These are phyloP conservation scores for Pristis pectinata DNA, from an alignment of 2,797 vertebrate genomes.

Conservation along the genomic window DNA sequence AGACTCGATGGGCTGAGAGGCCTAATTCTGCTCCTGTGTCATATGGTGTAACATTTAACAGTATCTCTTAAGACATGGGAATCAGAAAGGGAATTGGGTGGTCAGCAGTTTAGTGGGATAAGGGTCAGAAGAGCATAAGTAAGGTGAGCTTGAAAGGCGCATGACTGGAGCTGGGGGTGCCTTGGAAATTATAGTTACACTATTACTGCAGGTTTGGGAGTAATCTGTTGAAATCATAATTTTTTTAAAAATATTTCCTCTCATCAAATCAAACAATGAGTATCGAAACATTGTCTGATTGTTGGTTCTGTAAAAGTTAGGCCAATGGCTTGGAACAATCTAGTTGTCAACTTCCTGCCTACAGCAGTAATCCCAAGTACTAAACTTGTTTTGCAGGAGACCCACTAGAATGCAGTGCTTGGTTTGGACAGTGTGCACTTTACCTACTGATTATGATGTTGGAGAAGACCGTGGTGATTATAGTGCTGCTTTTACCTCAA, in stretches of 20 bases:
- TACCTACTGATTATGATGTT: slow-evolving; percentile 97
- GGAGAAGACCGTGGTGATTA: slow-evolving; percentile 90
- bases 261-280: not conserved
- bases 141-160: not conserved
- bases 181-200: not conserved
- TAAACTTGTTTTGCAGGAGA: slow-evolving; percentile 66
- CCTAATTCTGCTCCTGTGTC: too few relatives aligned
- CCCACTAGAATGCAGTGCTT: slow-evolving; percentile 84
- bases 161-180: not conserved
- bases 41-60: too few relatives aligned
- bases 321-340: not conserved
- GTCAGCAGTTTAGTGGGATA: not conserved
- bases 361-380: not conserved
- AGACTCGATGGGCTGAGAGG: too few relatives aligned
- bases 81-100: not conserved
- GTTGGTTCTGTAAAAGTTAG: not conserved
- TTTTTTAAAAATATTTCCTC: not conserved
- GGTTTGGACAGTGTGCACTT: slow-evolving; percentile 88
- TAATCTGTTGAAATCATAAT: not conserved
- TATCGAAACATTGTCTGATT: not conserved
- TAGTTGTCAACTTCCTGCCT: not conserved
- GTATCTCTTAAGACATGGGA: not conserved
- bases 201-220: not conserved
- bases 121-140: not conserved
- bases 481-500: slow-evolving; percentile 88